phyloP scores from a whole-genome alignment of 1,140 invertebrate species.

The Eumaeus atala region DNA sequence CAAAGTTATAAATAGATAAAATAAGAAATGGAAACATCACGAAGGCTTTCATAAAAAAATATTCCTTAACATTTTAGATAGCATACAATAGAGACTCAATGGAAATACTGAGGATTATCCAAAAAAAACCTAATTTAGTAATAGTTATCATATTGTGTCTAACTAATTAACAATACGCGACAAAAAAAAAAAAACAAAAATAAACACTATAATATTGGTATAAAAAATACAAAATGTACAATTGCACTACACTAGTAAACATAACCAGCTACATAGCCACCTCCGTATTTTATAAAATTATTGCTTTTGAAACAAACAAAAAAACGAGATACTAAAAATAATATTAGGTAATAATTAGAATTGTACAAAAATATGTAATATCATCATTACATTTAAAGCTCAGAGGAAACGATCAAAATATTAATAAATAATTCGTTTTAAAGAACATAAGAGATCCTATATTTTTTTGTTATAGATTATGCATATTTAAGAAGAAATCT shows the following conservation, averaged over 20 bases:
- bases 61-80: too few species aligned
- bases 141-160: too few species aligned
- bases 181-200: background rate
- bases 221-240: background rate
- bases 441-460: too few species aligned
- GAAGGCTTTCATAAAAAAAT: too few species aligned
- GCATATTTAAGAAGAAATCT: too few species aligned
- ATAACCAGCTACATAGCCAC: background rate
- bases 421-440: too few species aligned
- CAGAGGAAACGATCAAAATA: background rate
- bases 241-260: background rate
- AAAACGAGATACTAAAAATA: background rate
- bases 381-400: conserved; percentile 11
- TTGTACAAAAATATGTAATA: conserved; percentile 3
- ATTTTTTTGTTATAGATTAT: too few species aligned
- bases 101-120: too few species aligned
- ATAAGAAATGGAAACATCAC: too few species aligned
- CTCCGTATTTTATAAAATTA: background rate
- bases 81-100: too few species aligned
- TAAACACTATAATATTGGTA: background rate
- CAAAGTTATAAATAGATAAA: background rate
- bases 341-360: conserved; percentile 3
- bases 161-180: background rate
- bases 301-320: background rate
- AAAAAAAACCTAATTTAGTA: too few species aligned